These are phyloP conservation scores for Hydroisotoma schaefferi DNA, from an alignment of 2,888 invertebrate species.

Conservation along the genomic window DNA sequence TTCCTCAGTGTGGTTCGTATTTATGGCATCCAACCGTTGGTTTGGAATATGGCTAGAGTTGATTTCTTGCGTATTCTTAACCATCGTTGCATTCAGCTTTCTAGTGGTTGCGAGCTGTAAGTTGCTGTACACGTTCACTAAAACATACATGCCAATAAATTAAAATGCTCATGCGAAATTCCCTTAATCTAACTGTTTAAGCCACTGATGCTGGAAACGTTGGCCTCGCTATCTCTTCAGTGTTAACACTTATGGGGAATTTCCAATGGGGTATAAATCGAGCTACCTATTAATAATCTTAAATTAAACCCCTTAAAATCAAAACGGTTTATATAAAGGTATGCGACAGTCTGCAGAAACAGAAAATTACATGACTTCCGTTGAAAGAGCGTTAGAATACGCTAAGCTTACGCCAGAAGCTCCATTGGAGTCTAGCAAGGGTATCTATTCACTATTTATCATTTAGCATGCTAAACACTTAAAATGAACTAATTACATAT, in stretches of 20 bases:
- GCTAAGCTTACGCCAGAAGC: constrained; percentile 60
- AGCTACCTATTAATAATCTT: too few species aligned
- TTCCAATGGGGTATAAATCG: constrained; percentile 66
- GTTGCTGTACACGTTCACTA: too few species aligned
- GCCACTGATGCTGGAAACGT: constrained; percentile 32
- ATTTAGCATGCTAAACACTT: too few species aligned
- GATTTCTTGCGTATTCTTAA: constrained; percentile 80
- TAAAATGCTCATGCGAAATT: too few species aligned
- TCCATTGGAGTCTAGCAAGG: constrained; percentile 60
- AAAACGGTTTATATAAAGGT: too few species aligned
- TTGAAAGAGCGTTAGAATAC: constrained; percentile 46
- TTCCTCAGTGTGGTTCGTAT: constrained; percentile 25
- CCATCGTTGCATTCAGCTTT: constrained; percentile 78
- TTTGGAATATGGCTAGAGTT: constrained; percentile 91
- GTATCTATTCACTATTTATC: too few species aligned
- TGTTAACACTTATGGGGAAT: constrained; percentile 62
- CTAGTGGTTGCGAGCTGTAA: constrained; percentile 61
- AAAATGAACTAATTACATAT: too few species aligned
- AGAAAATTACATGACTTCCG: constrained; percentile 64
- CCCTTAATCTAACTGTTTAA: too few species aligned
- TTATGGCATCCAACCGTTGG: constrained; percentile 77
- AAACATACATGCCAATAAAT: too few species aligned
- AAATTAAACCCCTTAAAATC: too few species aligned
- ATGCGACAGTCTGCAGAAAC: constrained; percentile 73
- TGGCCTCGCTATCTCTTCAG: constrained; percentile 42